These are phyloP conservation scores for Heliocidaris erythrogramma DNA, from an alignment of 35 echinoderm and acorn worm species.

Conservation along the genomic window DNA sequence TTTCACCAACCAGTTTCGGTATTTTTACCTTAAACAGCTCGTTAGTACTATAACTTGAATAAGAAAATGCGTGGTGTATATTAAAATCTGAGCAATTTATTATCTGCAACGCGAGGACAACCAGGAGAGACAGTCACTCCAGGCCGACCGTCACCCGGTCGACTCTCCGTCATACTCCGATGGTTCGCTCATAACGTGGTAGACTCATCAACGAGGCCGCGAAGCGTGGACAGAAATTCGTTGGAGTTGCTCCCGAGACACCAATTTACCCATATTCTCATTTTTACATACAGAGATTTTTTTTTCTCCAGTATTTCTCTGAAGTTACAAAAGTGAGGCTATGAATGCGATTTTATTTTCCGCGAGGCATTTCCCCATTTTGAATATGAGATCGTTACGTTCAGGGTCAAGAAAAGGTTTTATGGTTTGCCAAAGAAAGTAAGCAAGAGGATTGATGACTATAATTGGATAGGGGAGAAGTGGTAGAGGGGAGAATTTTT, in stretches of 20 bases:
- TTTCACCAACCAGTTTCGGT: background rate
- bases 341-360: background rate
- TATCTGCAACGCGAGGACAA: background rate
- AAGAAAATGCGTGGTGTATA: background rate
- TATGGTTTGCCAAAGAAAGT: too few relatives aligned
- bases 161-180: slow-evolving; percentile 26
- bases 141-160: background rate
- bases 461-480: too few relatives aligned
- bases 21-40: background rate
- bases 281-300: slow-evolving; percentile 5
- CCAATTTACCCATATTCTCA: slow-evolving; percentile 8
- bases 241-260: background rate
- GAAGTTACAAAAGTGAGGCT: background rate
- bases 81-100: background rate
- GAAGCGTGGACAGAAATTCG: slow-evolving; percentile 3
- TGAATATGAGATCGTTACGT: background rate
- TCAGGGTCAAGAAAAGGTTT: background rate
- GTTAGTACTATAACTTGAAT: background rate
- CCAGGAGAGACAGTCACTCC: background rate
- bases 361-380: background rate
- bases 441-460: too few relatives aligned
- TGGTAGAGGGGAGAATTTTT: too few relatives aligned
- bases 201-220: slow-evolving; percentile 4
- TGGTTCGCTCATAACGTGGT: background rate
- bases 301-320: background rate